phyloP scores from a whole-genome alignment of 2,797 vertebrate genomes.

The Rhinatrema bivittatum region DNA sequence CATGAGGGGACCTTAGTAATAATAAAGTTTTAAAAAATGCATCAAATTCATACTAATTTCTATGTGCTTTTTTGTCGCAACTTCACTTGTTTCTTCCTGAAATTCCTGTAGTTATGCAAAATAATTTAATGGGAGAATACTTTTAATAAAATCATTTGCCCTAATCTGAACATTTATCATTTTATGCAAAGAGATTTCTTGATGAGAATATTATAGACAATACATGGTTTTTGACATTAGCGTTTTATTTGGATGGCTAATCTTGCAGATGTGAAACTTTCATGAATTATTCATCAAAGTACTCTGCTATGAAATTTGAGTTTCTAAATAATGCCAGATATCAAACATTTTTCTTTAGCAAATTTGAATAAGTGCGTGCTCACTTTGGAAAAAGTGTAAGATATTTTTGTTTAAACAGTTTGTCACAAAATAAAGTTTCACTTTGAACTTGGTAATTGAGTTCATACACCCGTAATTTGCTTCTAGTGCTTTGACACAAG shows the following conservation, averaged over 20 bases:
- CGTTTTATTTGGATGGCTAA: conserved; percentile 75
- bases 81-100: too few relatives aligned
- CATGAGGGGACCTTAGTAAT: too few relatives aligned
- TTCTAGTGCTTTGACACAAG: too few relatives aligned
- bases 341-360: conserved; percentile 58
- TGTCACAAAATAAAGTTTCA: background rate
- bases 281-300: conserved; percentile 70
- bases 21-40: too few relatives aligned
- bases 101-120: conserved; percentile 31
- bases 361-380: conserved; percentile 43
- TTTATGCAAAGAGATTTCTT: too few relatives aligned
- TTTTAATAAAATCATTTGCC: conserved; percentile 67
- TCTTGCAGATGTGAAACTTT: conserved; percentile 70
- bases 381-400: conserved; percentile 10
- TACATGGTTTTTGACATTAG: conserved; percentile 71
- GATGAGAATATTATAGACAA: conserved; percentile 69
- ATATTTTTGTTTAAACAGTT: conserved; percentile 9
- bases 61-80: too few relatives aligned
- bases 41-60: too few relatives aligned
- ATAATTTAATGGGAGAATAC: conserved; percentile 51
- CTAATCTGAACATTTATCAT: conserved; percentile 71
- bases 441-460: background rate
- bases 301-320: conserved; percentile 61
- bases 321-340: conserved; percentile 62
- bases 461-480: too few relatives aligned